Conservation (phyloP, 2,797 vertebrate species). For the Lepus townsendii region DNA sequence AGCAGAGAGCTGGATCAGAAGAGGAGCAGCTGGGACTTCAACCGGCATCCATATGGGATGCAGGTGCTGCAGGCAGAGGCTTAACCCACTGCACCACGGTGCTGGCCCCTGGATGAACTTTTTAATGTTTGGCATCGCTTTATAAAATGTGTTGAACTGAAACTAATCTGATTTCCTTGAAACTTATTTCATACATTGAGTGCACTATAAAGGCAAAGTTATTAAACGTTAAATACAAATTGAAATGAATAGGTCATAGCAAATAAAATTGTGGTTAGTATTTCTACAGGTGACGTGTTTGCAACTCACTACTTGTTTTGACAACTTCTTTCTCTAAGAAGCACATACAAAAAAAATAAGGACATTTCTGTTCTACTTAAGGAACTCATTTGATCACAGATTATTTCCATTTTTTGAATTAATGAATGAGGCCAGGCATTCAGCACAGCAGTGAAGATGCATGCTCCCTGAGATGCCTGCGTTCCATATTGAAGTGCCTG, state of each 20-base stretch:
- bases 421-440: neutral
- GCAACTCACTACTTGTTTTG: neutral
- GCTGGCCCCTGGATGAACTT: neutral
- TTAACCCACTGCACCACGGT: too few relatives aligned
- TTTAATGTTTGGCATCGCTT: conserved; percentile 10
- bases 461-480: too few relatives aligned
- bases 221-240: neutral
- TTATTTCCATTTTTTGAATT: conserved; percentile 28
- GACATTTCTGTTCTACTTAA: conserved; percentile 2
- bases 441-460: too few relatives aligned
- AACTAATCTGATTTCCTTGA: conserved; percentile 22
- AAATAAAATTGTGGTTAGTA: conserved; percentile 24
- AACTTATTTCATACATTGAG: conserved; percentile 8
- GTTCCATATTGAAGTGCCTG: too few relatives aligned
- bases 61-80: too few relatives aligned
- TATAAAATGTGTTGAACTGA: conserved; percentile 2
- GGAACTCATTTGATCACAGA: neutral
- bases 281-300: conserved; percentile 23
- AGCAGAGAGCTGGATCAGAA: too few relatives aligned
- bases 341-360: fast-evolving
- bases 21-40: too few relatives aligned
- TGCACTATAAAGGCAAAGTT: neutral
- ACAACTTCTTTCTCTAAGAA: conserved; percentile 30
- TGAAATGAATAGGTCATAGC: conserved; percentile 34
- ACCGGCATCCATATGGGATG: too few relatives aligned